phyloP scores from a whole-genome alignment of 2,113 vertebrate genomes.

The Embiotoca jacksoni region DNA sequence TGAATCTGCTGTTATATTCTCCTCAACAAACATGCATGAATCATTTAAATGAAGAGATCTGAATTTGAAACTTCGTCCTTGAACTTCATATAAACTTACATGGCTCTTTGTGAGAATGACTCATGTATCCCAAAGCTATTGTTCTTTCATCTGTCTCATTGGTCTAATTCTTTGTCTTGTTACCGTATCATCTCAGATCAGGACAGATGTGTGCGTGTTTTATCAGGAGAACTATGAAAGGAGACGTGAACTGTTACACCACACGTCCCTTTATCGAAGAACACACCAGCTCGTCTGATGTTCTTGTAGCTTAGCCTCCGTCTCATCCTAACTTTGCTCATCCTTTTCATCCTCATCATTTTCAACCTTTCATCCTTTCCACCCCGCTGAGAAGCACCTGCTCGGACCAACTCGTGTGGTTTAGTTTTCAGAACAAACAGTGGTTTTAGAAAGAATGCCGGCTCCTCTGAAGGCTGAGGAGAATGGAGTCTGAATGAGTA shows the following conservation, averaged over 20 bases:
- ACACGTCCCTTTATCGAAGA: conserved; percentile 51
- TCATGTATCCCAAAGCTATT: conserved; percentile 25
- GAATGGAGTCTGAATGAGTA: conserved; percentile 75
- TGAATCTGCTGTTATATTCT: background rate
- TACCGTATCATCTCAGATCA: conserved; percentile 51
- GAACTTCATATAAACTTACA: conserved; percentile 13
- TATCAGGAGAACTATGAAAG: conserved; percentile 49
- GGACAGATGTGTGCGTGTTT: conserved; percentile 52
- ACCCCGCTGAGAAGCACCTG: conserved; percentile 77
- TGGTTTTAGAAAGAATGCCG: conserved; percentile 62
- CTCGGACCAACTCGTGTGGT: conserved; percentile 65
- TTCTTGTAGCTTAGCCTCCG: conserved; percentile 63
- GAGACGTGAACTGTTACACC: conserved; percentile 44
- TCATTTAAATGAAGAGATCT: background rate
- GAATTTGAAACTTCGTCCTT: conserved; percentile 8
- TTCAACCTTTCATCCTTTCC: conserved; percentile 67
- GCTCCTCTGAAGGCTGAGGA: conserved; percentile 68
- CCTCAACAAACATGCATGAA: background rate
- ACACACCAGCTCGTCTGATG: conserved; percentile 61
- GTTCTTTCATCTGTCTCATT: conserved; percentile 39
- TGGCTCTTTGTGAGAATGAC: conserved; percentile 25
- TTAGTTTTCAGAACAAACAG: conserved; percentile 72
- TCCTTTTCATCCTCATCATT: conserved; percentile 68
- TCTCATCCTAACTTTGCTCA: conserved; percentile 71
- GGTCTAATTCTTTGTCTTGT: conserved; percentile 57